Conservation (phyloP, 2,888 invertebrate genomes). For the Halocaridina rubra region DNA sequence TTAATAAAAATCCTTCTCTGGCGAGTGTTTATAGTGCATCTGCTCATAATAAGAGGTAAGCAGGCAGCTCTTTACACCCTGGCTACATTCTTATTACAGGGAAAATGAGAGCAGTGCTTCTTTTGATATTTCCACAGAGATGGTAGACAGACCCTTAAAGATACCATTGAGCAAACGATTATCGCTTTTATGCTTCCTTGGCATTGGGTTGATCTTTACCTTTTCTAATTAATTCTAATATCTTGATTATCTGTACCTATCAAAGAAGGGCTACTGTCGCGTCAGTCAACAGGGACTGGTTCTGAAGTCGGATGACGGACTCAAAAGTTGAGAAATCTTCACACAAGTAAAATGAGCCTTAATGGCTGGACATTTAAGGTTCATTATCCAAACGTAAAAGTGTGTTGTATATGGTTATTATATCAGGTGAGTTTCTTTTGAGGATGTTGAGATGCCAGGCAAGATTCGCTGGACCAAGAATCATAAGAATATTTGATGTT, state of each 20-base stretch:
- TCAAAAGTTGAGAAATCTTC: background rate
- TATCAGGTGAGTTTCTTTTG: background rate
- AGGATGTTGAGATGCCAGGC: background rate
- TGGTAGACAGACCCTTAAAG: background rate
- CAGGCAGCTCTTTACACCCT: conserved; percentile 12
- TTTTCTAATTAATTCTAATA: conserved; percentile 35
- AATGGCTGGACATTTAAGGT: no score
- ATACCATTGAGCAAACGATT: background rate
- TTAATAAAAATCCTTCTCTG: no score
- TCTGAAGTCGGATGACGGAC: background rate
- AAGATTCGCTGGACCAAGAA: background rate
- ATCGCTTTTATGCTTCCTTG: background rate
- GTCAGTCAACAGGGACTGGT: conserved; percentile 25
- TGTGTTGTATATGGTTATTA: background rate
- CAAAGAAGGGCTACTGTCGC: conserved; percentile 32
- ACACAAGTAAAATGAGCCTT: no score
- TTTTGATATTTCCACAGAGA: background rate
- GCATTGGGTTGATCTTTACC: background rate
- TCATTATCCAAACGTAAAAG: no score
- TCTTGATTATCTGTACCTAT: conserved; percentile 41
- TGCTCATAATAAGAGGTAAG: no score
- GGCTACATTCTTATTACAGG: conserved; percentile 8
- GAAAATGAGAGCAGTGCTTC: background rate
- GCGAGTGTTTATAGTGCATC: no score
- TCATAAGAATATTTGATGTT: no score